phyloP scores from a whole-genome alignment of 2,888 invertebrate genomes.

The Synanthedon formicaeformis region DNA sequence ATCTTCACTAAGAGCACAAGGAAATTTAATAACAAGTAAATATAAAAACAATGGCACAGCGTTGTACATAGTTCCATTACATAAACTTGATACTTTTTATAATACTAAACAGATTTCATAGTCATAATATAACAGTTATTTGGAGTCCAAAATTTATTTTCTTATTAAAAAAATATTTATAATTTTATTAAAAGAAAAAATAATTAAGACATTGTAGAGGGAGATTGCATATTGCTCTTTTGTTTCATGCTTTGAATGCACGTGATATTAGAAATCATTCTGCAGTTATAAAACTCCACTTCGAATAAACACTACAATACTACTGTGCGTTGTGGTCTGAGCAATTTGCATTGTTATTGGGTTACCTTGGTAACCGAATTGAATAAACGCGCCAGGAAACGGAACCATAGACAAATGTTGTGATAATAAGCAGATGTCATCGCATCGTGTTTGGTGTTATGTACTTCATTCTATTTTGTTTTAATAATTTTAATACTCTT shows the following conservation, averaged over 20 bases:
- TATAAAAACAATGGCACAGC: conserved; percentile 14
- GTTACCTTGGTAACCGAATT: conserved; percentile 61
- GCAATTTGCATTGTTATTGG: conserved; percentile 25
- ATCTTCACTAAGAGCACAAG: conserved; percentile 22
- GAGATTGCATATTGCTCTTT: not conserved
- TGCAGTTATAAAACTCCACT: not conserved
- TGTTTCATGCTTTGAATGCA: not conserved
- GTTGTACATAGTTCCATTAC: conserved; percentile 17
- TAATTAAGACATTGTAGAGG: no score
- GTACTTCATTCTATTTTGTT: no score
- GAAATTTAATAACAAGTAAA: conserved; percentile 17
- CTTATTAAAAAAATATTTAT: no score
- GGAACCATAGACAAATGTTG: not conserved
- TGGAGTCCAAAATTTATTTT: not conserved
- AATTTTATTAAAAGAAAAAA: no score
- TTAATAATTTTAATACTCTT: no score
- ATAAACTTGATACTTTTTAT: not conserved
- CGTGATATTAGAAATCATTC: no score
- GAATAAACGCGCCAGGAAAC: conserved; percentile 41
- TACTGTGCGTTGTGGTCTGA: conserved; percentile 18
- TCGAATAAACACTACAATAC: conserved; percentile 20
- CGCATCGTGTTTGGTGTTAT: no score
- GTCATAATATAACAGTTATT: not conserved
- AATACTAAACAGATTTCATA: not conserved
- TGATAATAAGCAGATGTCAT: no score